Base-by-base conservation (phyloP, 2,113 vertebrate species). In the Sturnira hondurensis region DNA sequence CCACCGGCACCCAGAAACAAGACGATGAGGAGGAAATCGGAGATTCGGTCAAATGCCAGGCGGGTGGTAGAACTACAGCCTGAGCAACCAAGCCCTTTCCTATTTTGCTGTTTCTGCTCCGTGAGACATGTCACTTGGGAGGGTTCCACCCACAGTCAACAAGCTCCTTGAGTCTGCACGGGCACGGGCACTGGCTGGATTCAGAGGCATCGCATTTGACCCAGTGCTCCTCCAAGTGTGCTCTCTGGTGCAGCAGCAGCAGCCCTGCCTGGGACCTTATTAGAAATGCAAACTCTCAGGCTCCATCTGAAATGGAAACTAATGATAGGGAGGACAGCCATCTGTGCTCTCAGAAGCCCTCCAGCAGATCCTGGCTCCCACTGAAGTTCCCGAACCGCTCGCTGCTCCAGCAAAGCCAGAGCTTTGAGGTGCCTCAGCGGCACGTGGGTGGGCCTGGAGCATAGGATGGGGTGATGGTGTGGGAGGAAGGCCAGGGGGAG, bases 401-500 rank as follows among this genome's bases (percentile, higher is more conserved):
- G 67, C 36, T 78, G 15, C 15, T 15, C 3, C 43, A 45, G 15
- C 17, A 17, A 87, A 93, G 38, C 1, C 52, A 73, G n/a, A 76
- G 54, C 31, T 31, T 28, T 26, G 22, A 17, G 17, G 7, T 20
- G 63, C 8, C 19, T 70, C 4, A 56, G 41, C 71, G 28, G 31
- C 14, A 5, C 24, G 19, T 47, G 8, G 41, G 43, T 43, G 43
- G 11, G 6, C 41, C 8, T 15, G 56, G 22, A 81, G 28, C 16
- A 4, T 10, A 9, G 13, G 15, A 12, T 45, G 13, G 14, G 2
- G 14, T 20, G 22, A 24, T 9, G 3, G 22, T 58, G 56, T 58
- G 1, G 22, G 52, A 36, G 3, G 13, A 45, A 19, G 58, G 0
- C 7, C 4, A 3, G 6, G 15, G 22, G 3, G 24, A 41, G 38